A percentile compares a stretch with the other conserved stretches of the same genome.
Conservation (phyloP, 2,888 invertebrate genomes). For the Penaeus monodon region DNA sequence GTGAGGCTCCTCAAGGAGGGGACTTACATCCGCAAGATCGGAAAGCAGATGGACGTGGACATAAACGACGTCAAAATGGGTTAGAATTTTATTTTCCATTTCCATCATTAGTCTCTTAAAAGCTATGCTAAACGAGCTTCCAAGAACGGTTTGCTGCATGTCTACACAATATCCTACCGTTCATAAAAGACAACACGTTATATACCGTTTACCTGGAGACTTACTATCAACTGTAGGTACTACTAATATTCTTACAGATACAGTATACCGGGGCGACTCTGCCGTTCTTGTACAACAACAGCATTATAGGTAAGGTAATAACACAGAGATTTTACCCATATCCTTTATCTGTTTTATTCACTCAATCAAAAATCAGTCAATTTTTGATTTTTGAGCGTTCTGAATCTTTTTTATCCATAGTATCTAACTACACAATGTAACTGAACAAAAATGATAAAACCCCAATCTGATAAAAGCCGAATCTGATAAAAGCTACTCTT, state of each 20-base stretch:
- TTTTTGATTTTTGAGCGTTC: too few species aligned
- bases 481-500: too few species aligned
- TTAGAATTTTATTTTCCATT: background rate
- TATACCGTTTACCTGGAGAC: background rate
- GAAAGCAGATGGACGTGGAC: background rate
- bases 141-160: too few species aligned
- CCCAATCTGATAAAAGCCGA: too few species aligned
- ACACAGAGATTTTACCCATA: too few species aligned
- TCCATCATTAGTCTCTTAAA: too few species aligned
- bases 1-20: background rate
- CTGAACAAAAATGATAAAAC: too few species aligned
- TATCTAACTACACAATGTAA: too few species aligned
- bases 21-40: background rate
- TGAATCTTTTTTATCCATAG: too few species aligned
- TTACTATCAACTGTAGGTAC: background rate
- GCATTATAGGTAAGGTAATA: background rate
- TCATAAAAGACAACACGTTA: background rate
- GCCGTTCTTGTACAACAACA: background rate
- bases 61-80: slow-evolving; percentile 9
- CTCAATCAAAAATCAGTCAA: too few species aligned
- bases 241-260: background rate
- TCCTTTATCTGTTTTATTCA: too few species aligned
- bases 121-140: too few species aligned
- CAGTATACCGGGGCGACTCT: background rate
- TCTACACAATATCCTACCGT: background rate